A percentile compares a stretch with the other conserved stretches of the same genome.
Evolutionary conservation across 1,140 invertebrate genomes (phyloP).

Genomic region (Pseudomyrmex gracilis): DNA sequence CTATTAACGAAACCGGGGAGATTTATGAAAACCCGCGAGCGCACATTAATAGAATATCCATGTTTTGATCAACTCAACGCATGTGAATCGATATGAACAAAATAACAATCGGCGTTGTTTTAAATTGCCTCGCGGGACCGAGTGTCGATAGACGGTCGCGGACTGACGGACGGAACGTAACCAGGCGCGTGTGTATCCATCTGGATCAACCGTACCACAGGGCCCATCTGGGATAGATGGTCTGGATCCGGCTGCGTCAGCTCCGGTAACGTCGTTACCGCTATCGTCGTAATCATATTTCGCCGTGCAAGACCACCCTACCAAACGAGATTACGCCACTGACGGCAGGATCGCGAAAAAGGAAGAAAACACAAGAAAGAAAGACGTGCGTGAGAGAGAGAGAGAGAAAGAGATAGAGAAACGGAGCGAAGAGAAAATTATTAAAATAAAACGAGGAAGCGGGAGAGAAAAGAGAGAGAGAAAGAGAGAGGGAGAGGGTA

Average conservation of each 20-base stretch:
- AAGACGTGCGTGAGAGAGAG: not conserved
- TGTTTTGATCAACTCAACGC: slow-evolving; percentile 8
- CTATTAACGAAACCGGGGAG: not conserved
- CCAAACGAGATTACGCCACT: slow-evolving; percentile 68
- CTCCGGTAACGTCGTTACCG: slow-evolving; percentile 74
- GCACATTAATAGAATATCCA: no score
- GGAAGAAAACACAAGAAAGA: slow-evolving; percentile 26
- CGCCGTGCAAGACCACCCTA: slow-evolving; percentile 71
- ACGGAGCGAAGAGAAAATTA: slow-evolving; percentile 14
- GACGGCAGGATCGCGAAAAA: slow-evolving; percentile 41
- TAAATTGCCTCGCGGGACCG: slow-evolving; percentile 62
- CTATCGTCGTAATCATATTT: slow-evolving; percentile 79
- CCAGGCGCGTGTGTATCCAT: slow-evolving; percentile 55
- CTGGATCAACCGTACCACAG: slow-evolving; percentile 50
- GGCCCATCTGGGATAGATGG: slow-evolving; percentile 66
- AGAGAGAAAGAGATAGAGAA: slow-evolving; percentile 8
- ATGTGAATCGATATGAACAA: slow-evolving; percentile 34
- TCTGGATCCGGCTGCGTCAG: slow-evolving; percentile 70
- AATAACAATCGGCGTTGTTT: slow-evolving; percentile 70
- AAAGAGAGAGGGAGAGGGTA: not conserved
- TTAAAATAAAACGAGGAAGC: slow-evolving; percentile 37
- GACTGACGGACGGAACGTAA: slow-evolving; percentile 29
- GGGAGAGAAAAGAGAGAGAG: not conserved
- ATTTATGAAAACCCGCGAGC: not conserved
- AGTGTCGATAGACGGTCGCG: slow-evolving; percentile 12